Percentiles rank a stretch among this genome's conserved stretches.
Conservation (phyloP, 2,888 invertebrate species). For the Geophilus truncorum region DNA sequence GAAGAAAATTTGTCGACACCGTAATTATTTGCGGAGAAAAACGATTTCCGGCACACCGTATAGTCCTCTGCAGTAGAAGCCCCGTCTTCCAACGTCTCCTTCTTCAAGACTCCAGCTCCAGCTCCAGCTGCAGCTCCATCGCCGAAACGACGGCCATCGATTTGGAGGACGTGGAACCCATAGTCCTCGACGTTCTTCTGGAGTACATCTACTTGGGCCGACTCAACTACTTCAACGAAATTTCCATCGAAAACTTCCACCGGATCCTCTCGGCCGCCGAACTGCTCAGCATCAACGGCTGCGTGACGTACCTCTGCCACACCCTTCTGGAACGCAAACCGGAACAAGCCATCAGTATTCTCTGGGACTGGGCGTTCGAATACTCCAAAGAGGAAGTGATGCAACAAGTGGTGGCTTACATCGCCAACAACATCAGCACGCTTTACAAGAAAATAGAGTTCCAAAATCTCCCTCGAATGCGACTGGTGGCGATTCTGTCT, state of each 20-base stretch:
- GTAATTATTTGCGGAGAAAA: not conserved
- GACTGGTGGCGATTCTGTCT: not conserved
- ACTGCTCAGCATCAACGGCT: not conserved
- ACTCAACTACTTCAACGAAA: not conserved
- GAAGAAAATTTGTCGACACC: not conserved
- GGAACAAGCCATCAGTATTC: not conserved
- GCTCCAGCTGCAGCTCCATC: not conserved
- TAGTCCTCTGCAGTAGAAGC: constrained; percentile 13
- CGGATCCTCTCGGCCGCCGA: not conserved
- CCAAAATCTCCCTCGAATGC: not conserved
- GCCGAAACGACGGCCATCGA: not conserved
- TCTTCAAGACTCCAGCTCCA: not conserved
- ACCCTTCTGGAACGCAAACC: not conserved
- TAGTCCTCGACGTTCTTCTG: not conserved
- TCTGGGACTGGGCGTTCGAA: constrained; percentile 1
- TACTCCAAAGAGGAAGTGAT: not conserved
- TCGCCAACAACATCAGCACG: not conserved
- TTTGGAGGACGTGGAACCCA: constrained; percentile 1
- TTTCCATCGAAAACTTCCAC: not conserved
- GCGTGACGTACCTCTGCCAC: not conserved
- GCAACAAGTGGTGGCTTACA: not conserved
- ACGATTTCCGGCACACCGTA: not conserved
- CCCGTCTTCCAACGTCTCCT: not conserved
- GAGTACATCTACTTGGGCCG: constrained; percentile 13
- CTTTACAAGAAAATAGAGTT: not conserved